Conservation (phyloP, 2,888 invertebrate species). For the Muscina levida region DNA sequence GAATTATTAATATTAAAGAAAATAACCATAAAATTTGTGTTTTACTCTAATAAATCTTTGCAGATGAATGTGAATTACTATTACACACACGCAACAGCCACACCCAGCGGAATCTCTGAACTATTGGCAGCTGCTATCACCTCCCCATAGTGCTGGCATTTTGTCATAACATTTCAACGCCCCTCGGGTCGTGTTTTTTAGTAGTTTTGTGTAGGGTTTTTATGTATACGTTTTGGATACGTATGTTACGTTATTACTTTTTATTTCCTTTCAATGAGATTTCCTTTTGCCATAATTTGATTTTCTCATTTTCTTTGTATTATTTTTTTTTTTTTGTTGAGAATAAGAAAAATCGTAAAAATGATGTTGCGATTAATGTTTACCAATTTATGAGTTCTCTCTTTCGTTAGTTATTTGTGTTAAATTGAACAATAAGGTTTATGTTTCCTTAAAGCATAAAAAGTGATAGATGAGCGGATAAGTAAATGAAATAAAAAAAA, state of each 20-base stretch:
- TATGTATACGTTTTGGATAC: not conserved
- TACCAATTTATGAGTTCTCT: constrained; percentile 61
- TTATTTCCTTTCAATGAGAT: constrained; percentile 59
- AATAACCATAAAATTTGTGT: constrained; percentile 59
- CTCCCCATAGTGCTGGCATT: constrained; percentile 42
- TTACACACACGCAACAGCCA: constrained; percentile 38
- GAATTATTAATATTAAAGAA: constrained; percentile 56
- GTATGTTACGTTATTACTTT: constrained; percentile 18
- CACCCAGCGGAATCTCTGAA: not conserved
- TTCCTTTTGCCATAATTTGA: constrained; percentile 65
- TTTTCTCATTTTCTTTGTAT: constrained; percentile 48
- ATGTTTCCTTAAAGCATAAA: constrained; percentile 60
- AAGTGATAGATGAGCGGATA: not conserved
- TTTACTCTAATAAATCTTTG: constrained; percentile 62
- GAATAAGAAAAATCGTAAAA: constrained; percentile 53
- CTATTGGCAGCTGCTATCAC: constrained; percentile 52
- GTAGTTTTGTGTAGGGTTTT: constrained; percentile 43
- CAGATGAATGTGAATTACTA: constrained; percentile 30
- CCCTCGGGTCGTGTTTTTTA: constrained; percentile 58
- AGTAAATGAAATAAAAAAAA: too few species aligned
- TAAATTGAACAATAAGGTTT: constrained; percentile 63
- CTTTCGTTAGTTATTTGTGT: constrained; percentile 49
- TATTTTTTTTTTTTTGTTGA: not conserved
- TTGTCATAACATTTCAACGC: constrained; percentile 65
- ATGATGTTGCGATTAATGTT: constrained; percentile 58